phyloP scores from a whole-genome alignment of 2,113 vertebrate species.

The Patagioenas fasciata region DNA sequence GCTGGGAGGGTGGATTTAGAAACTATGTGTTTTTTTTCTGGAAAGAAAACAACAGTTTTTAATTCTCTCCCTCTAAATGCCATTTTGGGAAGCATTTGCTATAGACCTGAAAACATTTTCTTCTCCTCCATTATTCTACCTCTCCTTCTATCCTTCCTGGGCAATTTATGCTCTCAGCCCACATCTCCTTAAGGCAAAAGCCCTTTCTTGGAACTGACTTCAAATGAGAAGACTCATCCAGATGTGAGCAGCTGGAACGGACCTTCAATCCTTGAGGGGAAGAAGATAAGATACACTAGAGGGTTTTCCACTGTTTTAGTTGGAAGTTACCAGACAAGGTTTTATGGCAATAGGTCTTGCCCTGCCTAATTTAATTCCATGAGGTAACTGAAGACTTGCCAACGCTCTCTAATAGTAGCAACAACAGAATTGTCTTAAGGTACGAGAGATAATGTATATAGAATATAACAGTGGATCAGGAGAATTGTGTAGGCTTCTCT shows the following conservation, averaged over 20 bases:
- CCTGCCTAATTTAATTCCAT: not conserved
- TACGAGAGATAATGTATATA: not conserved
- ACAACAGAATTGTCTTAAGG: not conserved
- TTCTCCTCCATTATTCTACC: not conserved
- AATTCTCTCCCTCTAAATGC: not conserved
- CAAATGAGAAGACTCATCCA: not conserved
- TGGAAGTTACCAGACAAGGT: not conserved
- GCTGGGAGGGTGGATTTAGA: not conserved
- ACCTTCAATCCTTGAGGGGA: not conserved
- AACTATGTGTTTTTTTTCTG: not conserved
- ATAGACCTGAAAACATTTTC: not conserved
- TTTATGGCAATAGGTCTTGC: not conserved
- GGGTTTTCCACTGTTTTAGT: not conserved
- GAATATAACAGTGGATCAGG: not conserved
- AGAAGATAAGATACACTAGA: not conserved
- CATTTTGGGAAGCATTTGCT: not conserved
- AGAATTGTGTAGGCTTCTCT: not conserved
- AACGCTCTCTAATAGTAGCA: not conserved
- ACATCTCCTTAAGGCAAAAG: not conserved
- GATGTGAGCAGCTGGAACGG: not conserved
- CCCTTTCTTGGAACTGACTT: not conserved
- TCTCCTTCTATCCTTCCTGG: not conserved
- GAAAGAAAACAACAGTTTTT: not conserved
- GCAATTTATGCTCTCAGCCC: not conserved
- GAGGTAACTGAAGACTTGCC: not conserved